Percentiles rank a stretch among this genome's conserved stretches.
Conservation (phyloP, 2,888 invertebrate species). For the Drosophila nigritarsus region DNA sequence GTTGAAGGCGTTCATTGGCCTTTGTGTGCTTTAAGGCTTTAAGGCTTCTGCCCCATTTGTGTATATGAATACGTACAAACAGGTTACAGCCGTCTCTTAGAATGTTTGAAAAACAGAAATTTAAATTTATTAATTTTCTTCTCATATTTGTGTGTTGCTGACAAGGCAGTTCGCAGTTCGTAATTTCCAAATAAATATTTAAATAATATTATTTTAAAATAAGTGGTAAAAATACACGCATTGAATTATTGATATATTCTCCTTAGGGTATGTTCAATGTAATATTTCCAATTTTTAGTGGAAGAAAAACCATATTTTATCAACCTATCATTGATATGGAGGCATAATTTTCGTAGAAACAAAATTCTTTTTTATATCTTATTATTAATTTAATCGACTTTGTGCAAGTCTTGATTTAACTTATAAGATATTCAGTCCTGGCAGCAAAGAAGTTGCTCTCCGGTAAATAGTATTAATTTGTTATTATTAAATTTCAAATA, state of each 20-base stretch:
- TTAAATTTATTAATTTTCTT: not conserved
- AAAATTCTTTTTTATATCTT: not conserved
- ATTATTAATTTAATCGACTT: not conserved
- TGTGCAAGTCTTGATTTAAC: not conserved
- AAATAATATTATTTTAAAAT: not conserved
- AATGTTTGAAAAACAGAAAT: not conserved
- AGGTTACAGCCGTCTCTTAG: not conserved
- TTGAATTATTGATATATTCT: not conserved
- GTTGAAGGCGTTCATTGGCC: not conserved
- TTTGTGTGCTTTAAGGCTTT: not conserved
- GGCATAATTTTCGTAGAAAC: not conserved
- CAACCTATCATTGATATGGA: not conserved
- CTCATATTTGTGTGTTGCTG: not conserved
- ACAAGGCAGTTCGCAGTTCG: not conserved
- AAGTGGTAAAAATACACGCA: not conserved
- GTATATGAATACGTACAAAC: no score
- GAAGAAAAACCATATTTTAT: not conserved
- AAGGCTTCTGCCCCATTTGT: not conserved
- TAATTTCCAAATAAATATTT: not conserved
- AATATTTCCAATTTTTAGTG: no score
- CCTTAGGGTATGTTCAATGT: not conserved
- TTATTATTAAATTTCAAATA: not conserved
- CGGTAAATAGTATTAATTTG: not conserved
- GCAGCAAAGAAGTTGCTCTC: not conserved
- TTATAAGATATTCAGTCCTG: not conserved